Base-by-base conservation (phyloP, 1,140 invertebrate genomes). In the Lysiphlebus fabarum region DNA sequence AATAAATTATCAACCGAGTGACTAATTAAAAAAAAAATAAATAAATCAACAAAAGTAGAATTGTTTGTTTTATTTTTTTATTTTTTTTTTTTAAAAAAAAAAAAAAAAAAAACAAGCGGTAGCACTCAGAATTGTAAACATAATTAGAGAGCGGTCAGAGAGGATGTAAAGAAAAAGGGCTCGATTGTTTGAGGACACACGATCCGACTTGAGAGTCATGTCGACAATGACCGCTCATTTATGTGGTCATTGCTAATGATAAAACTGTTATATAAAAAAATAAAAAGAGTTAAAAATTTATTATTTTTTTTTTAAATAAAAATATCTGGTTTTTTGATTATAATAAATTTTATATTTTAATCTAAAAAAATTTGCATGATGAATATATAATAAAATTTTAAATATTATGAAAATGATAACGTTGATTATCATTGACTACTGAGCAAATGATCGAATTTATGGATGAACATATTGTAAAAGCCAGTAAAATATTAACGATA, bases 121-220 rank as follows among this genome's bases (percentile, higher is more conserved):
- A 65, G 69, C 67, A 74, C 72, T 72, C 70, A 71, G 65, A 53
- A 67, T 53, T 45, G 70, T 60, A 76, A 76, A 76, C 70, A 74
- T 75, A 74, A 74, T 73, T 75, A 75, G 70, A 68, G 65, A 67
- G 63, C 58, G 55, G 65, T 69, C 56, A 61, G 48, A 58, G 51
- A 38, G 53, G 65, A 67, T 67, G 72, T 66, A 66, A 70, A 74
- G 68, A 74, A 74, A 71, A 71, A 72, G 64, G 67, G 68, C 64
- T 70, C 61, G 62, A 73, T 69, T 76, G 73, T 76, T 75, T 75
- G 73, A 75, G 68, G 73, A 76, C 68, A 75, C 65, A 65, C 65
- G 72, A 76, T 76, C 70, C 62, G 59, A 58, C 67, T 69, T 68
- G 57, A 60, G 51, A 45, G 51, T 26, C 17, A 26, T 26, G 17